Evolutionary conservation across 2,888 invertebrate species (phyloP).

Genomic region (Rhagium mordax): DNA sequence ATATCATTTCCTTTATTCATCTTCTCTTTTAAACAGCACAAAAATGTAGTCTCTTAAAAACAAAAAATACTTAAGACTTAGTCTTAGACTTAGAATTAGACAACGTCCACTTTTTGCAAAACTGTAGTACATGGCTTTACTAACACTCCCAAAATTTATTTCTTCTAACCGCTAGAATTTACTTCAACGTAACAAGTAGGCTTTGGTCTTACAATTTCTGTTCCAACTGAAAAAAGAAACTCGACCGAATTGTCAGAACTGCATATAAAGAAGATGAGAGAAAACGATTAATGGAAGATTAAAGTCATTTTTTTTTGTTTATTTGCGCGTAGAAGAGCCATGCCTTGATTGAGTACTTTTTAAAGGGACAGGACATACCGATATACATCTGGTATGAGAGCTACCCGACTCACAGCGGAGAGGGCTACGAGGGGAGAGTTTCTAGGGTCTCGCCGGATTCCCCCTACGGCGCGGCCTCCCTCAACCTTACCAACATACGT

Average conservation of each 20-base stretch:
- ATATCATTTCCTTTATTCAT: no score
- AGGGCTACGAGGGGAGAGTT: conserved; percentile 93
- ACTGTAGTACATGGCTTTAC: not conserved
- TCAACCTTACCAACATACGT: conserved; percentile 95
- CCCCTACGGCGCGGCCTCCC: conserved; percentile 91
- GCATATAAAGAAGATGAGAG: not conserved
- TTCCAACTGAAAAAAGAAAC: not conserved
- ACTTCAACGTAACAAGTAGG: not conserved
- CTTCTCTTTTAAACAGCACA: no score
- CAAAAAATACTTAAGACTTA: no score
- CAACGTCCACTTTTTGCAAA: no score
- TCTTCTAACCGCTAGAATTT: not conserved
- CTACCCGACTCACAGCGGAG: conserved; percentile 96
- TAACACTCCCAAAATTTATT: not conserved
- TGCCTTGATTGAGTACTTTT: conserved; percentile 64
- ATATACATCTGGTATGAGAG: conserved; percentile 99
- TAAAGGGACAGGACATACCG: conserved; percentile 94
- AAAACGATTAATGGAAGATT: conserved; percentile 43
- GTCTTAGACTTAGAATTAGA: no score
- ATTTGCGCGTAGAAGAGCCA: conserved; percentile 53
- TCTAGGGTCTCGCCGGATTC: conserved; percentile 91
- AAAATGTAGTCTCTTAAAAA: no score
- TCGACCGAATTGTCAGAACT: not conserved
- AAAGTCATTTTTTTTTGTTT: conserved; percentile 58
- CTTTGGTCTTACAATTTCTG: not conserved